A percentile compares a stretch with the other conserved stretches of the same genome.
phyloP scores from a whole-genome alignment of 2,888 invertebrate genomes.

The Smittia sp. region DNA sequence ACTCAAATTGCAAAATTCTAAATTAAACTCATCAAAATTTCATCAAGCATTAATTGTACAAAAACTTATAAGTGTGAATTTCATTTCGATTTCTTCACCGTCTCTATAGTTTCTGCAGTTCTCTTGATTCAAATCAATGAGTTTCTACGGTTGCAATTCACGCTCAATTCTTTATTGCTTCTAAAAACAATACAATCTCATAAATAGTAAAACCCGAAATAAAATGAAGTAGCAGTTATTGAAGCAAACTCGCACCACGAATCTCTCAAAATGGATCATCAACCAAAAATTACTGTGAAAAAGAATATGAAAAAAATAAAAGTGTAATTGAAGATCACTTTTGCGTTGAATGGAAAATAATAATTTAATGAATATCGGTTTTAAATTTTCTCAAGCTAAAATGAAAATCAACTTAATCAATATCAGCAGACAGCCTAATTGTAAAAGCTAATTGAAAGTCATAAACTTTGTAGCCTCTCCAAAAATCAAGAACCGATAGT shows the following conservation, averaged over 20 bases:
- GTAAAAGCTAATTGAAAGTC: conserved; percentile 38
- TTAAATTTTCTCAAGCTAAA: neutral
- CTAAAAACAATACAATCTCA: conserved; percentile 7
- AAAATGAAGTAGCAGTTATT: conserved; percentile 20
- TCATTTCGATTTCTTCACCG: neutral
- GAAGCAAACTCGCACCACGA: conserved; percentile 36
- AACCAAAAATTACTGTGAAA: conserved; percentile 5
- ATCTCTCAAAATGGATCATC: conserved; percentile 39
- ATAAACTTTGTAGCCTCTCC: conserved; percentile 5
- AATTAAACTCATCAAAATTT: conserved; percentile 20
- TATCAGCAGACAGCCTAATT: conserved; percentile 28
- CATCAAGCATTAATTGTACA: neutral
- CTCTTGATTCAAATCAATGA: neutral
- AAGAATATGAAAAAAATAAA: conserved; percentile 6
- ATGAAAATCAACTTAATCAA: conserved; percentile 5
- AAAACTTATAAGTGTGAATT: neutral
- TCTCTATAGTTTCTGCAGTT: neutral
- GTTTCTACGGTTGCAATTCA: neutral
- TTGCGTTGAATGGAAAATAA: neutral
- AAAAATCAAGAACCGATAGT: neutral
- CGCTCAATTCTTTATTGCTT: neutral
- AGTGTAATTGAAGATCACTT: neutral
- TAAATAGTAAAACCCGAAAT: conserved; percentile 13
- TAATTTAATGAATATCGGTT: neutral
- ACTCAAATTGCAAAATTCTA: conserved; percentile 25